A percentile compares a stretch with the other conserved stretches of the same genome.
phyloP scores from a whole-genome alignment of 2,797 vertebrate genomes.

The Hemibagrus guttatus region DNA sequence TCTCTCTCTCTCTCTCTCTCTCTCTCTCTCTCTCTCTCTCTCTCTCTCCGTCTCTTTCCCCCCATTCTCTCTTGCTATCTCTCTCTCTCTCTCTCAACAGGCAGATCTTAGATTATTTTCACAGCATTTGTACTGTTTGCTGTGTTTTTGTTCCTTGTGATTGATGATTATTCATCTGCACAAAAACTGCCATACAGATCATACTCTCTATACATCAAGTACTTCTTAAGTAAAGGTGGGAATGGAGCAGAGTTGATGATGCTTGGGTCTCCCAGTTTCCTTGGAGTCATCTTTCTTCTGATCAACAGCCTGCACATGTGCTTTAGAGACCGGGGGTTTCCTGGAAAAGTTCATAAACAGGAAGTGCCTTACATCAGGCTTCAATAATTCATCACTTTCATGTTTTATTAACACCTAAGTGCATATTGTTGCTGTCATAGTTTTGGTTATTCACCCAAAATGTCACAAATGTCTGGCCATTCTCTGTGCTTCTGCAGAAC shows the following conservation, averaged over 20 bases:
- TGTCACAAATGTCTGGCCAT: slow-evolving; percentile 79
- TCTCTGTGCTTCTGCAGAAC: slow-evolving; percentile 78
- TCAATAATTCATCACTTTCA: not conserved
- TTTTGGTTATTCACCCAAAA: slow-evolving; percentile 70
- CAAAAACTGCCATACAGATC: slow-evolving; percentile 77
- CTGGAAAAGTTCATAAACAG: slow-evolving; percentile 63
- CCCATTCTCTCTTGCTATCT: too few relatives aligned
- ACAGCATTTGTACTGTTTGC: not conserved
- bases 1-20: too few relatives aligned
- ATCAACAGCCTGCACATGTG: slow-evolving; percentile 84
- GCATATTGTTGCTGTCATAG: not conserved
- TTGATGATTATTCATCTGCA: slow-evolving; percentile 44
- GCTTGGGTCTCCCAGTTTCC: slow-evolving; percentile 65
- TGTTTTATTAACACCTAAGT: not conserved
- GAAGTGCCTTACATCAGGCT: not conserved
- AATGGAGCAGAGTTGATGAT: slow-evolving; percentile 70
- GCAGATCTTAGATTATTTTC: not conserved
- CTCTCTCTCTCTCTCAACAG: not conserved
- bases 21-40: too few relatives aligned
- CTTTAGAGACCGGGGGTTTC: slow-evolving; percentile 80
- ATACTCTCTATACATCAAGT: slow-evolving; percentile 83
- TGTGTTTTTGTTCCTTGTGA: slow-evolving; percentile 10
- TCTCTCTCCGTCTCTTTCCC: too few relatives aligned
- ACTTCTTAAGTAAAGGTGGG: slow-evolving; percentile 77
- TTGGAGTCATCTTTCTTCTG: slow-evolving; percentile 76